Evolutionary conservation across 2,113 vertebrate genomes (phyloP).

Genomic region (Sylvicapra grimmia): DNA sequence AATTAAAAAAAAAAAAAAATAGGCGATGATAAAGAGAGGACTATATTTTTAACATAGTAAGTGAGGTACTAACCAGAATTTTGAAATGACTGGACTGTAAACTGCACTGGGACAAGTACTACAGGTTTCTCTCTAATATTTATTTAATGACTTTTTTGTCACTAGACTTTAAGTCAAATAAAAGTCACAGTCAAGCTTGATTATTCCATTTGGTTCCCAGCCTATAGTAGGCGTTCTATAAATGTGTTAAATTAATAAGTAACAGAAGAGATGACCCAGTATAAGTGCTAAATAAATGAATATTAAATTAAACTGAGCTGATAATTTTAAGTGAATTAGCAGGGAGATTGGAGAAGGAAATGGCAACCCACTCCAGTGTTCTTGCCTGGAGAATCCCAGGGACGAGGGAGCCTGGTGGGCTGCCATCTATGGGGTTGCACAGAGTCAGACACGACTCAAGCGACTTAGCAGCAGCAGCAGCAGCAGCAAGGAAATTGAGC

Average conservation of each 20-base stretch:
- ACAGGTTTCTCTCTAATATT: background rate
- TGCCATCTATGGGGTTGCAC: too few species aligned
- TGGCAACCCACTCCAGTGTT: too few species aligned
- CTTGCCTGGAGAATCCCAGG: too few species aligned
- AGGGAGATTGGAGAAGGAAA: too few species aligned
- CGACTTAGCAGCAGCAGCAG: too few species aligned
- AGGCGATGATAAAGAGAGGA: background rate
- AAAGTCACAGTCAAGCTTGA: background rate
- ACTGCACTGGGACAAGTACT: background rate
- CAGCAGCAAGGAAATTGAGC: accelerated
- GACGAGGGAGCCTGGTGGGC: too few species aligned
- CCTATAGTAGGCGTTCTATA: background rate
- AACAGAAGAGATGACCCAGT: background rate
- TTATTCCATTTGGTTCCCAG: background rate
- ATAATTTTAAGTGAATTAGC: background rate
- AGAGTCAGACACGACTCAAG: too few species aligned
- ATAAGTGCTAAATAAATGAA: background rate
- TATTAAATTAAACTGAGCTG: background rate
- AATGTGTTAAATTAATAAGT: background rate
- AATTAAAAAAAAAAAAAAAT: background rate
- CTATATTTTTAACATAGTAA: background rate
- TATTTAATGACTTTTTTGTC: background rate
- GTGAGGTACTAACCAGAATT: background rate
- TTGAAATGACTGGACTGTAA: background rate
- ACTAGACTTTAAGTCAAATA: background rate